phyloP scores from a whole-genome alignment of 2,888 invertebrate genomes.

The Psylliodes chrysocephalus region DNA sequence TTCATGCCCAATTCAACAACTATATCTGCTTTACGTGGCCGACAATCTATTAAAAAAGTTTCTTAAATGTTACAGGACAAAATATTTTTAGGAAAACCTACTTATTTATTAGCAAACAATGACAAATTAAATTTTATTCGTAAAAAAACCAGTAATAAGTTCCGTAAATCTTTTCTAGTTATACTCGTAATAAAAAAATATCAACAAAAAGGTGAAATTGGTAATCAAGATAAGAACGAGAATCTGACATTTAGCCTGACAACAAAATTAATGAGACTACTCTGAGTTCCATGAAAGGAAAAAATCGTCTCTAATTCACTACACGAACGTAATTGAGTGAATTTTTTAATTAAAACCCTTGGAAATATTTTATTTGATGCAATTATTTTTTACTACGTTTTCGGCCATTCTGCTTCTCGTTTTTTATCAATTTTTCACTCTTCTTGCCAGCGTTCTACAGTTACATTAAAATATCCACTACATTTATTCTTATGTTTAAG shows the following conservation, averaged over 20 bases:
- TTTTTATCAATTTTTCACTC: conserved; percentile 37
- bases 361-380: conserved; percentile 44
- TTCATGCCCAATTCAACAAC: no score
- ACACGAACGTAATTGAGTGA: conserved; percentile 42
- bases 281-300: conserved; percentile 20
- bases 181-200: no score
- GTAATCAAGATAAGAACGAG: neutral
- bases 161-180: no score
- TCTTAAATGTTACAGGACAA: no score
- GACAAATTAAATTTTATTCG: no score
- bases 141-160: no score
- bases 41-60: no score
- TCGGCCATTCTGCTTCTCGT: conserved; percentile 21
- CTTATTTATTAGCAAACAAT: no score
- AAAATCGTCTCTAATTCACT: conserved; percentile 36
- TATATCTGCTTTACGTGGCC: no score
- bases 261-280: neutral
- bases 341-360: conserved; percentile 48
- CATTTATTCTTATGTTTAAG: conserved; percentile 39
- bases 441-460: conserved; percentile 27
- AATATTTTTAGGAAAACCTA: no score
- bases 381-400: conserved; percentile 32
- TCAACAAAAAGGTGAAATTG: no score
- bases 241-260: neutral
- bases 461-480: conserved; percentile 40